These are phyloP conservation scores for Dugesia japonica DNA, from an alignment of 2,888 invertebrate species.

Conservation along the genomic window DNA sequence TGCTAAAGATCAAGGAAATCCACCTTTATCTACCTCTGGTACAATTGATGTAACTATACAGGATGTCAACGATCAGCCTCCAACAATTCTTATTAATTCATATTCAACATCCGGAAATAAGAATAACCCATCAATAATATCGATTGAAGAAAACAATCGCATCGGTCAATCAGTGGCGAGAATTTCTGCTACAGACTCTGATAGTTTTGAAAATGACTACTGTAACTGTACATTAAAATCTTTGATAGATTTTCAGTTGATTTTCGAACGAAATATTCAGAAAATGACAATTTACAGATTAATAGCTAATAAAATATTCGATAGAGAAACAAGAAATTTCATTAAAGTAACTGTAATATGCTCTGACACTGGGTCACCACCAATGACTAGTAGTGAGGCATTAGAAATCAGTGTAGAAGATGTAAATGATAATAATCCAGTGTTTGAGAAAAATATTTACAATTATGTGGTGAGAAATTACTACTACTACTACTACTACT, in stretches of 20 bases:
- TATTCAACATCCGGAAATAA: neutral
- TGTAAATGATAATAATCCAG: neutral
- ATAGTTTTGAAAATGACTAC: neutral
- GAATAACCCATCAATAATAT: neutral
- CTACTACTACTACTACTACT: no score
- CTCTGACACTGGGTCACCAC: neutral
- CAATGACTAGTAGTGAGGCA: neutral
- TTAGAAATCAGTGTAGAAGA: neutral
- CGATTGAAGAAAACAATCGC: neutral
- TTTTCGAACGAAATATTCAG: neutral
- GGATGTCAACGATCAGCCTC: slow-evolving; percentile 9
- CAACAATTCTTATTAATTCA: neutral
- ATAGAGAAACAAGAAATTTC: neutral
- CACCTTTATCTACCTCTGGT: neutral
- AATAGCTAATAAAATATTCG: neutral
- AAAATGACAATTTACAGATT: neutral
- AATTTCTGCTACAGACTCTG: neutral
- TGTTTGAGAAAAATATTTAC: neutral
- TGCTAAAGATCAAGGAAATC: neutral
- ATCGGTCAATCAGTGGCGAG: neutral
- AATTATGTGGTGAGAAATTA: neutral
- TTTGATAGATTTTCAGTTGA: neutral
- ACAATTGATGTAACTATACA: neutral
- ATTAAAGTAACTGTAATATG: neutral
- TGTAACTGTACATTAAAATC: neutral